These are phyloP conservation scores for Caracal caracal DNA, from an alignment of 2,113 vertebrate genomes.

Conservation along the genomic window DNA sequence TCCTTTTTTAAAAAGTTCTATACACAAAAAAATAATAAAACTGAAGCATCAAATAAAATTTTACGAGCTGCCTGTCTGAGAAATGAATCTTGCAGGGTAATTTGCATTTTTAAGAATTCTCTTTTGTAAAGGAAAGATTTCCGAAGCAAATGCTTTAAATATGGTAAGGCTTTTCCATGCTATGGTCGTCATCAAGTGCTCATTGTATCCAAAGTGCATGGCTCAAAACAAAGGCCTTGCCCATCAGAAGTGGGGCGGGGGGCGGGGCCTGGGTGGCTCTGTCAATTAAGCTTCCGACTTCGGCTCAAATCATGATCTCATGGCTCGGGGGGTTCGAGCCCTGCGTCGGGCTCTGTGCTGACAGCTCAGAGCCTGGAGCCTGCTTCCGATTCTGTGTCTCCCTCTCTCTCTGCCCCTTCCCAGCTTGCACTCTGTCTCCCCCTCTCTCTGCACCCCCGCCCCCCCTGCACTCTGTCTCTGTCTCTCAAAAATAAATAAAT, in stretches of 20 bases:
- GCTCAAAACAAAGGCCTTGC: neutral
- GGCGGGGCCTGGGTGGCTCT: too few species aligned
- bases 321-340: too few species aligned
- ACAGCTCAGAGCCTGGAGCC: too few species aligned
- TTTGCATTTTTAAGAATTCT: neutral
- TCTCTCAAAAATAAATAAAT: too few species aligned
- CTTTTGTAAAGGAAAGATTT: neutral
- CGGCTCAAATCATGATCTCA: too few species aligned
- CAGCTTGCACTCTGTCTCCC: too few species aligned
- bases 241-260: neutral
- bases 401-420: too few species aligned
- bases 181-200: neutral
- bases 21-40: neutral
- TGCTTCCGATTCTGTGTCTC: too few species aligned
- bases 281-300: too few species aligned
- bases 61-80: neutral
- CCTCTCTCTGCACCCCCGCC: too few species aligned
- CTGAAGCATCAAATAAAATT: neutral
- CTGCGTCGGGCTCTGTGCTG: too few species aligned
- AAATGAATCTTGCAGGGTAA: neutral
- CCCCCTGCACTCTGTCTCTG: too few species aligned
- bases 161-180: neutral
- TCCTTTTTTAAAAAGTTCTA: neutral
- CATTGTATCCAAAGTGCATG: accelerated
- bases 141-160: neutral